Base-by-base conservation (phyloP, 1,140 invertebrate genomes). In the Notospermus geniculatus region DNA sequence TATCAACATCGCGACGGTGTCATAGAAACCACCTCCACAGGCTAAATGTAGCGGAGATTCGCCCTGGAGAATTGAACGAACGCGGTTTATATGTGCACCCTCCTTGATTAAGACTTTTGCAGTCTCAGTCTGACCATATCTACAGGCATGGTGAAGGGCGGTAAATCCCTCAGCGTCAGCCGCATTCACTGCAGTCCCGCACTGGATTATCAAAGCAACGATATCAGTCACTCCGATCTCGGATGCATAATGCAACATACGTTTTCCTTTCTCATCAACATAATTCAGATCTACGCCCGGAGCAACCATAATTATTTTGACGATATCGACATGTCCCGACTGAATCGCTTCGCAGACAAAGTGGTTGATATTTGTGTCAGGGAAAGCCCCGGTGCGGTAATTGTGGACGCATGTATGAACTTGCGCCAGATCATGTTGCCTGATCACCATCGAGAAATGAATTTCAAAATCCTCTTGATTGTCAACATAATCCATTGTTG, bases 51-150 rank as follows among this genome's bases (percentile, higher is more conserved):
- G 25, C 46, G 46, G 5, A 5, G 46, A 19, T 50, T 50, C 46
- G 5, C 46, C 46, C 25, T 50, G 19, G 5, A 23, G 9, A 4
- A 50, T 9, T n/a, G 46, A 23, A n/a, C n/a, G 46, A 5, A 23
- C 25, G n/a, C 46, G 46, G n/a, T 50, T 50, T n/a, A 50, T n/a
- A 5, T 50, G 46, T n/a, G 46, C 46, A 23, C 46, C 46, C 25
- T 50, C 46, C 9, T 27, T 19, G n/a, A 50, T n/a, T 19, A 50
- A 27, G 9, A 50, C 46, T n/a, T 50, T 50, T n/a, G n/a, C 46
- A 27, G 25, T 50, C 25, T 50, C 46, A 5, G 46, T 23, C 25
- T 50, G n/a, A n/a, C 46, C 46, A 9, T 19, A 50, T 50, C n/a
- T 19, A 9, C 19, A 19, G 19, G 46, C 46, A 27, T 50, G 25